Percentiles rank a stretch among this genome's conserved stretches.
These are phyloP conservation scores for Pristionchus pacificus DNA, from an alignment of 1,140 invertebrate genomes.

Conservation along the genomic window DNA sequence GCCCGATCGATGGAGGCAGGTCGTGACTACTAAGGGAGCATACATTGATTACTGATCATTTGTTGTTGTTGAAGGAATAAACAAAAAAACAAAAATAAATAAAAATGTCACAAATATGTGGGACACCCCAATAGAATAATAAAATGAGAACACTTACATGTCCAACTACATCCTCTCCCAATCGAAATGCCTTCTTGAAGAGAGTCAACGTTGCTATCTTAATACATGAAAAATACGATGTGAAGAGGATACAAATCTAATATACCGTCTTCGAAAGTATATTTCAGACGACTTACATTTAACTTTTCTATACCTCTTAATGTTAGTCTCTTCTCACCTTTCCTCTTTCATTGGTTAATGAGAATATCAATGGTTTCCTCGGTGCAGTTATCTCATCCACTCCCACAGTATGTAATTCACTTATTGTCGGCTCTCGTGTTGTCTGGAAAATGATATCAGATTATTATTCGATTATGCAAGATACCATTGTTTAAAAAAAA, in stretches of 20 bases:
- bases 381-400: conserved; percentile 41
- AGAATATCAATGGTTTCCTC: conserved; percentile 35
- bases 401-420: conserved; percentile 19
- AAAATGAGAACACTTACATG: conserved; percentile 14
- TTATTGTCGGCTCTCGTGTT: conserved; percentile 11
- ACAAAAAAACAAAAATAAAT: too few relatives aligned
- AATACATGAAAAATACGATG: conserved; percentile 32
- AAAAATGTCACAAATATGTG: background rate
- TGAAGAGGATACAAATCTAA: too few relatives aligned
- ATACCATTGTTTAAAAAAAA: background rate
- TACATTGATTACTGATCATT: too few relatives aligned
- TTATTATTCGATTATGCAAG: background rate
- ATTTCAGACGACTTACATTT: too few relatives aligned
- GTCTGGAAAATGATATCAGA: background rate
- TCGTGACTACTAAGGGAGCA: too few relatives aligned
- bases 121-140: background rate
- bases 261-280: too few relatives aligned
- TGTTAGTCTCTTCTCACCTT: background rate
- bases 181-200: conserved; percentile 48
- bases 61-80: too few relatives aligned
- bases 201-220: conserved; percentile 46
- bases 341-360: conserved; percentile 1
- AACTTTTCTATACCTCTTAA: background rate
- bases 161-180: conserved; percentile 50
- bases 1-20: too few relatives aligned